These are phyloP conservation scores for Cercopithecus mona DNA, from an alignment of 2,113 vertebrate species.

Conservation along the genomic window DNA sequence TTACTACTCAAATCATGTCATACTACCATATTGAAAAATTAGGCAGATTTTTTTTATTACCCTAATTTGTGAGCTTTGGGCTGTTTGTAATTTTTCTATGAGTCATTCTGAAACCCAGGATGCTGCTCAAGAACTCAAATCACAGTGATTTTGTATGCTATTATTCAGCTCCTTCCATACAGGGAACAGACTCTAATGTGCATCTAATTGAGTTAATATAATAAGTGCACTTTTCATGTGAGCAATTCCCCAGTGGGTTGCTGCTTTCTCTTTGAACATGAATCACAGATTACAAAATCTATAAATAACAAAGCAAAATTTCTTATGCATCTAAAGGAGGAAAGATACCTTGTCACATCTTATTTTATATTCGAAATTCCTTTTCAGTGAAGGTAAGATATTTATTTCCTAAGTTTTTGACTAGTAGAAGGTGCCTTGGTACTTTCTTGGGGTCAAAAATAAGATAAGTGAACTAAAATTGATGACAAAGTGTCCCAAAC, in stretches of 20 bases:
- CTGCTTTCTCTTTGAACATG: slow-evolving; percentile 73
- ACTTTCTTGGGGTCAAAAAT: neutral
- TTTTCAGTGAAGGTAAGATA: neutral
- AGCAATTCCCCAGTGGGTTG: slow-evolving; percentile 15
- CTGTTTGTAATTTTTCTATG: slow-evolving; percentile 46
- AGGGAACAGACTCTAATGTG: slow-evolving; percentile 13
- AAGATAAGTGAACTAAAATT: neutral
- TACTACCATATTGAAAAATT: neutral
- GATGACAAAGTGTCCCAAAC: neutral
- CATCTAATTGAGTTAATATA: slow-evolving; percentile 71
- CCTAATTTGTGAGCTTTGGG: slow-evolving; percentile 29
- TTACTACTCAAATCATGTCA: neutral
- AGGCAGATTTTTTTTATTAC: neutral
- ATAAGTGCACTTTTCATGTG: slow-evolving; percentile 65
- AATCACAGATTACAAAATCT: slow-evolving; percentile 70
- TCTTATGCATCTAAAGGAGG: neutral
- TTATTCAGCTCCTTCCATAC: slow-evolving; percentile 22
- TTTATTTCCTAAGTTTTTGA: slow-evolving; percentile 51
- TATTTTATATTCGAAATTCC: slow-evolving; percentile 51
- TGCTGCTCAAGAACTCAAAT: slow-evolving; percentile 3
- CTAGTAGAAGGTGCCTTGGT: neutral
- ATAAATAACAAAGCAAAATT: slow-evolving; percentile 68
- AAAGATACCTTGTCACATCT: slow-evolving; percentile 41
- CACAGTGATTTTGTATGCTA: slow-evolving; percentile 1
- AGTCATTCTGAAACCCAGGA: slow-evolving; percentile 52